Evolutionary conservation across 1,140 invertebrate genomes (phyloP).

Genomic region (Apis laboriosa): DNA sequence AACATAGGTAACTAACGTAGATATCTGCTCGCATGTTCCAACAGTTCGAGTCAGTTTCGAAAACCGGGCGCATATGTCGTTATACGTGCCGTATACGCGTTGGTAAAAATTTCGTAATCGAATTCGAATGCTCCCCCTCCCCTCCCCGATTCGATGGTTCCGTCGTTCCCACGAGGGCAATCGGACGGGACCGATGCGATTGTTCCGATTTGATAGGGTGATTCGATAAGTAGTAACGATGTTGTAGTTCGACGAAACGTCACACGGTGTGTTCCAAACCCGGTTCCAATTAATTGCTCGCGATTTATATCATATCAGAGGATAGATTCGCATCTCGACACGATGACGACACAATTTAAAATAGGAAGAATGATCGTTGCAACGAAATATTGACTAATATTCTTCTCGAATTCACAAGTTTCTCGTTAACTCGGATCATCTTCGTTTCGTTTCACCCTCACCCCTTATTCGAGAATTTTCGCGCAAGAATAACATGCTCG

Average conservation of each 20-base stretch:
- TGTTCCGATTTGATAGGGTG: neutral
- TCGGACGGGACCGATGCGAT: neutral
- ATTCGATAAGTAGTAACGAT: neutral
- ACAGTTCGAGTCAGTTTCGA: constrained; percentile 27
- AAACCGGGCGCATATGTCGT: constrained; percentile 46
- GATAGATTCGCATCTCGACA: no score
- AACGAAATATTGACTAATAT: neutral
- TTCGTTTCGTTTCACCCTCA: neutral
- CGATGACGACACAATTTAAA: no score
- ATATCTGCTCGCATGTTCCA: constrained; percentile 49
- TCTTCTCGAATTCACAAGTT: neutral
- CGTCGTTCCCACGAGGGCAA: constrained; percentile 2
- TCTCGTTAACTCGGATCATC: neutral
- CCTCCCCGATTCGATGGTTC: neutral
- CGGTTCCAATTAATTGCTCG: neutral
- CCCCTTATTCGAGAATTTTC: neutral
- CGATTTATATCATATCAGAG: neutral
- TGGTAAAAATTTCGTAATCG: neutral
- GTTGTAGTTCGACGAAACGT: neutral
- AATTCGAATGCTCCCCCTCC: no score
- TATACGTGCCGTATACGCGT: neutral
- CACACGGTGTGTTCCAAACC: no score
- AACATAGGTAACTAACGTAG: constrained; percentile 51
- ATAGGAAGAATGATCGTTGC: no score
- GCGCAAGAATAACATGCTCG: neutral